Conservation (phyloP, 2,113 vertebrate species). For the Rhabdomys dilectus region DNA sequence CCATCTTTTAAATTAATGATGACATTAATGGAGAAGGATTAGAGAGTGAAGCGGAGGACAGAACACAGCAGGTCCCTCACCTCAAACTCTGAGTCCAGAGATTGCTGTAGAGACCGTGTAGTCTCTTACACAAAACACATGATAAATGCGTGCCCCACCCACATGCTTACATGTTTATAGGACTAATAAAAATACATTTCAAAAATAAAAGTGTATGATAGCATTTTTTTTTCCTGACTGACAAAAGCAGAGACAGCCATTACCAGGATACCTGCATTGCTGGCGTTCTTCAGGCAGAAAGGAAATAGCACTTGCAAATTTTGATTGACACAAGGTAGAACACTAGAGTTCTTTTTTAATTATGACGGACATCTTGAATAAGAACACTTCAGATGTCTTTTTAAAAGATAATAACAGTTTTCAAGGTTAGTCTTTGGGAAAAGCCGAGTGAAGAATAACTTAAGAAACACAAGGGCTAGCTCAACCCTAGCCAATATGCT, state of each 20-base stretch:
- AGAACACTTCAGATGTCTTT: constrained; percentile 24
- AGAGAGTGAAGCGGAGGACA: not conserved
- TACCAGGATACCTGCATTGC: not conserved
- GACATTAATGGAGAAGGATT: not conserved
- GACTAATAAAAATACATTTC: not conserved
- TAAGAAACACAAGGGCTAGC: not conserved
- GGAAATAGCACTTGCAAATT: not conserved
- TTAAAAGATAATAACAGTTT: not conserved
- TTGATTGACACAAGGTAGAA: not conserved
- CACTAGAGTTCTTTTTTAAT: not conserved
- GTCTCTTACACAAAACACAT: not conserved
- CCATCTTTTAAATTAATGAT: not conserved
- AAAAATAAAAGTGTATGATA: not conserved
- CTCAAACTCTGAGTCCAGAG: not conserved
- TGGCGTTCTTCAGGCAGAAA: not conserved
- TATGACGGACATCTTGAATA: not conserved
- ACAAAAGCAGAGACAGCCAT: not conserved
- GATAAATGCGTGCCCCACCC: not conserved
- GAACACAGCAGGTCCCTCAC: not conserved
- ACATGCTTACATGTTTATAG: not conserved
- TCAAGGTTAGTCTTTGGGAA: not conserved
- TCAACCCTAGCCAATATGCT: not conserved
- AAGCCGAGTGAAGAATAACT: not conserved
- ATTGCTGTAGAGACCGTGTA: too few species aligned
- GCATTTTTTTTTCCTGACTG: not conserved